Evolutionary conservation across 2,113 vertebrate genomes (phyloP), one percentile per base, ranked within the genome.

Genomic region (Numida meleagris): DNA sequence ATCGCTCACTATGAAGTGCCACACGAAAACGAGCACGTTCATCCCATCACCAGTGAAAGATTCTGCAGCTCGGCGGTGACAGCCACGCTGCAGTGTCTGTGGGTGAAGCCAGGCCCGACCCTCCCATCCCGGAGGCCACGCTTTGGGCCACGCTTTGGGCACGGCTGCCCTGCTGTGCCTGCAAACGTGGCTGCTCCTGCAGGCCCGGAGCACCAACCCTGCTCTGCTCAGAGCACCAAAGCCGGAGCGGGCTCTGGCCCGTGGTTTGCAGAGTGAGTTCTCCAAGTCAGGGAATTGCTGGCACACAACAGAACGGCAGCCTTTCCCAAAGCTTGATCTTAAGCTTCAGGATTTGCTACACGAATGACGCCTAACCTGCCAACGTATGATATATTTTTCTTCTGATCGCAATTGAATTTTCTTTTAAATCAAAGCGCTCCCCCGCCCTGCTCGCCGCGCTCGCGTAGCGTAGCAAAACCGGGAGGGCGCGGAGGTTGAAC

Each of bases 401-500:
- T 42, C 46, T 38, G n/a, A 1, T 6, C 24, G 12, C 5, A 61
- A 24, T 53, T 31, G 50, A 40, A 9, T 3, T 45, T 48, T 36
- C 24, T 76, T 43, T 65, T 3, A n/a, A 40, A 25, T 48, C 17
- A 48, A 14, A 4, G 4, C 4, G 27, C 31, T 40, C 14, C 10
- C 29, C 17, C 36, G 15, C 23, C 43, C 21, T 12, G 17, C 14
- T 13, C 45, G 31, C 9, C 36, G 10, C 17, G 25, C 33, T 1
- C 1, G 13, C 31, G 6, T 31, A n/a, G n/a, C 6, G 10, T 17
- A 25, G 34, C 24, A 9, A 59, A 59, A 23, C 5, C 58, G 15
- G 18, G 7, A 20, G 5, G 3, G 33, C 1, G 0, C 62, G 9
- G 57, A 11, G 29, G 38, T 70, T 17, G 46, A 65, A 65, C 12